Base-by-base conservation (phyloP, 2,888 invertebrate species). In the Biston stratarius region DNA sequence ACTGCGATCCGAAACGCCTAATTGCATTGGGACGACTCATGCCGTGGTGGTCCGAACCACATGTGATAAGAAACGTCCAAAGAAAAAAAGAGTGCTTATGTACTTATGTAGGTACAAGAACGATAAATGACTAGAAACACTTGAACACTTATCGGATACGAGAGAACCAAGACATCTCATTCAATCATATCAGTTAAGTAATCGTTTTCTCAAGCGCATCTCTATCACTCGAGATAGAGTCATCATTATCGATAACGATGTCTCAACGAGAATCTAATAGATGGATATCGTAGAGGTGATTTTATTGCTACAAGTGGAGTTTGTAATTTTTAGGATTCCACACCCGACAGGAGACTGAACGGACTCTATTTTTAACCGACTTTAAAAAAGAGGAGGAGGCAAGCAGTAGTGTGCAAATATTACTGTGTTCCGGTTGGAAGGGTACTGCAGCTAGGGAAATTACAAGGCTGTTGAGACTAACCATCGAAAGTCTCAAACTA, bases 191-290 rank as follows among this genome's bases (percentile, higher is more conserved):
- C 69, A 56, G 61, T 68, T 64, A 66, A 56, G 71, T 67, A 65
- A 71, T 64, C 58, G 53, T 56, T 65, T 68, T 64, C 68, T 74
- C 63, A 74, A 76, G 70, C 59, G 63, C 71, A 77, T 78, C 77
- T 76, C 49, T 65, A 69, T 67, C 74, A 75, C 77, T 78, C 42
- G 69, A 79, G 77, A 78, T 78, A 73, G 55, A 11, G 49, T 7
- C 57, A 57, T 57, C 66, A 73, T 75, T 73, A 72, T 44, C 68
- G 76, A 78, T 75, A 73, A 72, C 15, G 44, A 64, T 61, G 64
- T 73, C 72, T 74, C 69, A 72, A 72, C 55, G 58, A 76, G 73
- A 76, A 24, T n/a, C n/a, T 75, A 72, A 75, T 69, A 72, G 70
- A 65, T 56, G 60, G n/a, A n/a, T 64, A 69, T 64, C 63, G 44